Conservation (phyloP, 2,888 invertebrate genomes). For the Osmoderma eremita region DNA sequence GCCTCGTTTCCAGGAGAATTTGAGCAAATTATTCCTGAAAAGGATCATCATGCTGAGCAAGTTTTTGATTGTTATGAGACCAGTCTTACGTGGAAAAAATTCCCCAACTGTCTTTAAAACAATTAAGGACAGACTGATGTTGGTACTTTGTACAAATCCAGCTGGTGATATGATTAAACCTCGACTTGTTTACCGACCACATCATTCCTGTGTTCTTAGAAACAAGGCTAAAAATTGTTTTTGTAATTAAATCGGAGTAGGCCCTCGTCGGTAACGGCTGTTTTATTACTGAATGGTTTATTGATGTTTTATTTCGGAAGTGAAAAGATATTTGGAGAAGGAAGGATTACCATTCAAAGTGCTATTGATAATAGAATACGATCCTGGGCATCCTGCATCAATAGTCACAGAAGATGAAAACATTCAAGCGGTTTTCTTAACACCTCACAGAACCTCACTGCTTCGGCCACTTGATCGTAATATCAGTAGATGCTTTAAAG, state of each 20-base stretch:
- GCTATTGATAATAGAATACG: constrained; percentile 6
- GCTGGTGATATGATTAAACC: neutral
- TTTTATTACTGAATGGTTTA: neutral
- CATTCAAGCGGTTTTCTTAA: constrained; percentile 9
- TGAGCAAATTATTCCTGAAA: no score
- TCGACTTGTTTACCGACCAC: constrained; percentile 7
- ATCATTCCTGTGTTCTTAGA: neutral
- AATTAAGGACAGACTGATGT: constrained; percentile 4
- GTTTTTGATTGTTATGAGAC: neutral
- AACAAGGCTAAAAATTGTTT: neutral
- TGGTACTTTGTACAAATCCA: constrained; percentile 6
- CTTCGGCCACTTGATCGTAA: neutral
- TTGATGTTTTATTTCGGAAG: constrained; percentile 3
- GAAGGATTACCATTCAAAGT: constrained; percentile 21
- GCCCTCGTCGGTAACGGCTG: neutral
- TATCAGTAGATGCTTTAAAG: neutral
- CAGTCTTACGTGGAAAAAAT: neutral
- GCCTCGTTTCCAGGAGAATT: neutral
- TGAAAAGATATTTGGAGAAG: constrained; percentile 11
- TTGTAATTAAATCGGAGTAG: neutral
- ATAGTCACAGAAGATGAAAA: constrained; percentile 8
- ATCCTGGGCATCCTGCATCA: constrained; percentile 4
- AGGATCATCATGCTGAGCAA: neutral
- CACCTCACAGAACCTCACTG: neutral
- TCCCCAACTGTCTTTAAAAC: neutral